These are phyloP conservation scores for Scrobipalpa atriplicella DNA, from an alignment of 2,888 invertebrate genomes.

Conservation along the genomic window DNA sequence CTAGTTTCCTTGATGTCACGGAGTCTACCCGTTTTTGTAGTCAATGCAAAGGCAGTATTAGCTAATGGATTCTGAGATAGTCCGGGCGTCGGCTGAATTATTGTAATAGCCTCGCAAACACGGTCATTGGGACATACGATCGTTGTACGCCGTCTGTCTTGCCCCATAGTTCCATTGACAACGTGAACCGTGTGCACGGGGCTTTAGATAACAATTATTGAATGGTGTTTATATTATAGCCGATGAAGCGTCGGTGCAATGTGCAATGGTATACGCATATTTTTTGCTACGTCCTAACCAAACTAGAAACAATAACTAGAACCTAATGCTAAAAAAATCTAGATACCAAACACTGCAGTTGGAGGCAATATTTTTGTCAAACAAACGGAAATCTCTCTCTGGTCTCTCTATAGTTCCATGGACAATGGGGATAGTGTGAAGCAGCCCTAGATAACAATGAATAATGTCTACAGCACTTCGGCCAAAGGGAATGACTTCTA, in stretches of 20 bases:
- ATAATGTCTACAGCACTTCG: background rate
- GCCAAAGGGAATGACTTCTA: too few relatives aligned
- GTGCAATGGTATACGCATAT: too few relatives aligned
- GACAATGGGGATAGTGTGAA: slow-evolving; percentile 3
- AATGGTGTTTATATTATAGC: background rate
- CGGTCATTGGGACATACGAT: slow-evolving; percentile 14
- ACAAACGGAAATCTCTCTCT: background rate
- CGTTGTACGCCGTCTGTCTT: slow-evolving; percentile 7
- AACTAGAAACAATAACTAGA: too few relatives aligned
- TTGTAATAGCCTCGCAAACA: slow-evolving; percentile 21
- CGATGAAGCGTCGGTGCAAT: too few relatives aligned
- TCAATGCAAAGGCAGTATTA: slow-evolving; percentile 42
- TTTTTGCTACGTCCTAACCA: too few relatives aligned
- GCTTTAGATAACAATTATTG: background rate
- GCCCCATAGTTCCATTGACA: slow-evolving; percentile 6
- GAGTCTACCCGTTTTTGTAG: background rate
- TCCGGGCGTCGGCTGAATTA: slow-evolving; percentile 46
- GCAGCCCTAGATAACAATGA: slow-evolving; percentile 3
- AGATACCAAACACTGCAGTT: background rate
- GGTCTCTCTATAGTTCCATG: background rate
- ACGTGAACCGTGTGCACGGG: background rate
- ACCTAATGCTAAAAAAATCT: too few relatives aligned
- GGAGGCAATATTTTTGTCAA: too few relatives aligned
- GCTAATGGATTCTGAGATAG: slow-evolving; percentile 61
- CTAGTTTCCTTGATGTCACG: too few relatives aligned